Evolutionary conservation across 1,140 invertebrate genomes (phyloP).

Genomic region (Ephestia elutella): DNA sequence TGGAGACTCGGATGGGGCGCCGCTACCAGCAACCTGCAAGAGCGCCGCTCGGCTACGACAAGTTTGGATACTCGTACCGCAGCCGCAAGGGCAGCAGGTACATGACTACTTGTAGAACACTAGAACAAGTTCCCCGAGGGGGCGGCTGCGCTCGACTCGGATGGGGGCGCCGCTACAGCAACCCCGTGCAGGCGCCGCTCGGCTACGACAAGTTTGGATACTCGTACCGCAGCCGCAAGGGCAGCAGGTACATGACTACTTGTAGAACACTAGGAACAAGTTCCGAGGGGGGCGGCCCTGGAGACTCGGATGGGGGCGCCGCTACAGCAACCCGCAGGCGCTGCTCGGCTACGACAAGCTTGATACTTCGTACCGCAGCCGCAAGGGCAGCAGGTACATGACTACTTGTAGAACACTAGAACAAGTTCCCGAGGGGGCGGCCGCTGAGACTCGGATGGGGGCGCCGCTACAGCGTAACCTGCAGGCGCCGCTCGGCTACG

Average conservation of each 20-base stretch:
- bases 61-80: slow-evolving; percentile 99
- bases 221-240: slow-evolving; percentile 91
- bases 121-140: no score
- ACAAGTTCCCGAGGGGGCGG: no score
- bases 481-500: slow-evolving; percentile 94
- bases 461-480: no score
- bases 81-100: slow-evolving; percentile 82
- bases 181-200: slow-evolving; percentile 94
- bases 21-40: slow-evolving; percentile 96
- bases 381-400: slow-evolving; percentile 75
- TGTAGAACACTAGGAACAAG: no score
- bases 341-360: slow-evolving; percentile 96
- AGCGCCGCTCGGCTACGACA: slow-evolving; percentile 94
- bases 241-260: slow-evolving; percentile 71
- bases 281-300: slow-evolving; percentile 85
- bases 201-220: slow-evolving; percentile 99
- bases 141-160: slow-evolving; percentile 93
- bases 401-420: no score
- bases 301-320: slow-evolving; percentile 96
- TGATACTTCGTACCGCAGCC: slow-evolving; percentile 99
- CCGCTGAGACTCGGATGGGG: no score
- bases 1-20: slow-evolving; percentile 97
- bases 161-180: slow-evolving; percentile 92
- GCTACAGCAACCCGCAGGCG: slow-evolving; percentile 95
- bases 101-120: no score